Conservation (phyloP, 2,797 vertebrate species). For the Astyanax mexicanus region DNA sequence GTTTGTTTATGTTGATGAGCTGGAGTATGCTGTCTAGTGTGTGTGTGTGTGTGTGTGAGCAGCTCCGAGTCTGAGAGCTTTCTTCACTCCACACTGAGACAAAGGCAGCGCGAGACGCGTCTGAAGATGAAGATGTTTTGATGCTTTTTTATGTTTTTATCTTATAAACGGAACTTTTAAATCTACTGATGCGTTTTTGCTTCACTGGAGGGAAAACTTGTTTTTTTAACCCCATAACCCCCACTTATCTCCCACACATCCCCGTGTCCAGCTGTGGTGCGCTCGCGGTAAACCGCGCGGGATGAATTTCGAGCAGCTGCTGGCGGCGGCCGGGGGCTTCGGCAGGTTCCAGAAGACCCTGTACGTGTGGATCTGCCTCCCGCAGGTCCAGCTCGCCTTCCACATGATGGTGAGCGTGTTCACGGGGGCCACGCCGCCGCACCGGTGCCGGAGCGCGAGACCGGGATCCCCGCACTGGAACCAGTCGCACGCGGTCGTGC, state of each 20-base stretch:
- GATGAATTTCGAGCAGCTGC: conserved; percentile 80
- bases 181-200: not conserved
- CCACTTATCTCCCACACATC: not conserved
- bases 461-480: conserved; percentile 42
- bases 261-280: too few species aligned
- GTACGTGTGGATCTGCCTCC: conserved; percentile 80
- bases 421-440: conserved; percentile 71
- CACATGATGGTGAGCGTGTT: conserved; percentile 82
- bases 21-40: too few species aligned
- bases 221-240: not conserved
- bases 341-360: conserved; percentile 77
- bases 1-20: not conserved
- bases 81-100: not conserved
- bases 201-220: not conserved
- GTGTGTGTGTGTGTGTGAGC: not conserved
- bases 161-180: not conserved
- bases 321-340: conserved; percentile 73
- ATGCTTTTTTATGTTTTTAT: too few species aligned
- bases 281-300: not conserved
- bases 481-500: not conserved
- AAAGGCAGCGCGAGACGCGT: too few species aligned
- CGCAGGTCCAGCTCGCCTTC: conserved; percentile 76
- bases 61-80: not conserved
- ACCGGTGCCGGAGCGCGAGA: conserved; percentile 61
- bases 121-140: not conserved